Base-by-base conservation (phyloP, 2,797 vertebrate species). In the Tokudaia tokunoshimensis region DNA sequence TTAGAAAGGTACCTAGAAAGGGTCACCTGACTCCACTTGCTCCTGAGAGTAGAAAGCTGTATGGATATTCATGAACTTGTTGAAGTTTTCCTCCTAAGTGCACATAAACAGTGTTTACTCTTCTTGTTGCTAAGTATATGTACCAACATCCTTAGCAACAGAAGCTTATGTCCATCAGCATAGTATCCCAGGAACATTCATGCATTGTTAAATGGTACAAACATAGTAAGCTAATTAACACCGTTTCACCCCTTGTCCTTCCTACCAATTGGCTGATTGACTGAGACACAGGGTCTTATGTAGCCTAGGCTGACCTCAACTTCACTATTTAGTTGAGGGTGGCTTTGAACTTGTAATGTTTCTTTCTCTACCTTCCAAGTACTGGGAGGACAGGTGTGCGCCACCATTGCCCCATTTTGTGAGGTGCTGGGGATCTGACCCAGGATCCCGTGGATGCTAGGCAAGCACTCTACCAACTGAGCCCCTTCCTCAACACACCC, bases 191-290 rank as follows among this genome's bases (percentile, higher is more conserved):
- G 61, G 17, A 47, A 65, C 19, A 70, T 91, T 67, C 31, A 85
- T 85, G 29, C 17, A 2, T 31, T 85, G 41, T 85, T 84, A 20
- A 61, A 47, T 63, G 41, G 24, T 41, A 50, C 61, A 65, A 50
- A 67, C 29, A 34, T 5, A 65, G 15, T 12, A 65, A 84, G 24
- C 37, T 63, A 83, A 44, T 31, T 50, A 67, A 67, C 11, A 50
- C 61, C 10, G 31, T 97, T 96, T 92, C 14, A 50, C 72, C 95
- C 92, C 91, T 81, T 92, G 52, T 13, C 20, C n/a, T 94, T 82
- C 37, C 31, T 87, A 87, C 65, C 31, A 34, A 6, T 84, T 67
- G 44, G 26, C 26, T 83, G 81, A 85, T 31, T 67, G 83, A 85
- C 22, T 67, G 63, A 50, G 63, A n/a, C 59, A 20, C 59, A 29